A percentile compares a stretch with the other conserved stretches of the same genome.
Evolutionary conservation across 2,888 invertebrate species (phyloP).

Genomic region (Pheosia gnoma): DNA sequence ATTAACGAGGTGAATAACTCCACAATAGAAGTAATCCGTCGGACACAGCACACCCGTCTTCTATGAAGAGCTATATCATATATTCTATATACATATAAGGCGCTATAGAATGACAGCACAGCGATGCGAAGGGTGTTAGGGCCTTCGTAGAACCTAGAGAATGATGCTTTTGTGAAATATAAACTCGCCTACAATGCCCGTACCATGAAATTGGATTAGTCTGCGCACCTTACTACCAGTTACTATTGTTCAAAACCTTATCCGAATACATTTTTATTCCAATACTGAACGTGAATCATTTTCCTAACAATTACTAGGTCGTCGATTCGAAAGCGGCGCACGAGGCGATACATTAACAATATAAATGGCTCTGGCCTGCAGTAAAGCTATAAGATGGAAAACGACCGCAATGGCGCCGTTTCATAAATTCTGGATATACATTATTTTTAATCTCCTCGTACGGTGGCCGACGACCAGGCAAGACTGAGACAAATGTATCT

Average conservation of each 20-base stretch:
- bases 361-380: neutral
- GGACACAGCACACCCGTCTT: slow-evolving; percentile 4
- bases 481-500: neutral
- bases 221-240: too few species aligned
- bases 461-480: neutral
- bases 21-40: slow-evolving; percentile 6
- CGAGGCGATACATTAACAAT: neutral
- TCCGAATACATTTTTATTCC: neutral
- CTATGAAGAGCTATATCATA: neutral
- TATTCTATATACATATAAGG: neutral
- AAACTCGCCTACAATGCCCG: too few species aligned
- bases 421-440: slow-evolving; percentile 53
- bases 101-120: neutral
- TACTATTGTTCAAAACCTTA: too few species aligned
- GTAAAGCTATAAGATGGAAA: slow-evolving; percentile 12
- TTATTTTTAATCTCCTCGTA: slow-evolving; percentile 47
- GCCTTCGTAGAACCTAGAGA: too few species aligned
- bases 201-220: too few species aligned
- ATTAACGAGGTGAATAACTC: slow-evolving; percentile 5
- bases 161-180: too few species aligned
- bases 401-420: slow-evolving; percentile 26
- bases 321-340: neutral
- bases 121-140: neutral
- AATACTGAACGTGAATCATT: neutral
- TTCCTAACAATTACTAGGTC: neutral